phyloP scores from a whole-genome alignment of 2,113 vertebrate species.

The Mobula birostris region DNA sequence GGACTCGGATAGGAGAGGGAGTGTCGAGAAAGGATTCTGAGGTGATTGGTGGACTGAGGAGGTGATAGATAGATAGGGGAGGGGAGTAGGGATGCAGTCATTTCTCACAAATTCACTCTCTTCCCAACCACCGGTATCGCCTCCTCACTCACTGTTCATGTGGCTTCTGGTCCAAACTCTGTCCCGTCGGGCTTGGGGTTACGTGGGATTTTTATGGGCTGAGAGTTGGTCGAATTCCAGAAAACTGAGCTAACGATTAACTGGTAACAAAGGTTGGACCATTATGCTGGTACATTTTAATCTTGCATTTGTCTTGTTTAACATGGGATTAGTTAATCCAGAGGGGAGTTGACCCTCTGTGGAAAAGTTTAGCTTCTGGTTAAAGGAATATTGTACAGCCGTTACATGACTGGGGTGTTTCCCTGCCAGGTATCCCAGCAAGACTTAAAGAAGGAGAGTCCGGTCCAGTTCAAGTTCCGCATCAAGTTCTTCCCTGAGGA shows the following conservation, averaged over 20 bases:
- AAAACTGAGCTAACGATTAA: background rate
- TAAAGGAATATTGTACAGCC: background rate
- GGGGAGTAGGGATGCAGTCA: no score
- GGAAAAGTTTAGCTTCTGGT: background rate
- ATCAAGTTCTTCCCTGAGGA: slow-evolving; percentile 93
- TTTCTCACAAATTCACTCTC: no score
- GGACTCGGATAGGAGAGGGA: no score
- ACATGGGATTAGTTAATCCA: background rate
- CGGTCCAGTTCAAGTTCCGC: slow-evolving; percentile 87
- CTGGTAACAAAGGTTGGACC: background rate
- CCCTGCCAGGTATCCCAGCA: slow-evolving; percentile 75
- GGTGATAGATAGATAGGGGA: no score
- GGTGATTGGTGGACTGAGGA: no score
- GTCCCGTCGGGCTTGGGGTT: background rate
- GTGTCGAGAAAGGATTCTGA: no score
- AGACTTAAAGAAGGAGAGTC: slow-evolving; percentile 85
- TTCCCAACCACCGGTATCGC: no score
- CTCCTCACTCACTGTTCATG: background rate
- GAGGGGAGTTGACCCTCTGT: background rate
- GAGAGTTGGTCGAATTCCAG: background rate
- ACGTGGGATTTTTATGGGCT: background rate
- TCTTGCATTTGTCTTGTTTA: background rate
- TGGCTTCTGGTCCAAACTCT: background rate
- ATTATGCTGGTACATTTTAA: background rate
- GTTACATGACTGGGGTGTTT: background rate